Base-by-base conservation (phyloP, 1,140 invertebrate species). In the Drosophila kikkawai region DNA sequence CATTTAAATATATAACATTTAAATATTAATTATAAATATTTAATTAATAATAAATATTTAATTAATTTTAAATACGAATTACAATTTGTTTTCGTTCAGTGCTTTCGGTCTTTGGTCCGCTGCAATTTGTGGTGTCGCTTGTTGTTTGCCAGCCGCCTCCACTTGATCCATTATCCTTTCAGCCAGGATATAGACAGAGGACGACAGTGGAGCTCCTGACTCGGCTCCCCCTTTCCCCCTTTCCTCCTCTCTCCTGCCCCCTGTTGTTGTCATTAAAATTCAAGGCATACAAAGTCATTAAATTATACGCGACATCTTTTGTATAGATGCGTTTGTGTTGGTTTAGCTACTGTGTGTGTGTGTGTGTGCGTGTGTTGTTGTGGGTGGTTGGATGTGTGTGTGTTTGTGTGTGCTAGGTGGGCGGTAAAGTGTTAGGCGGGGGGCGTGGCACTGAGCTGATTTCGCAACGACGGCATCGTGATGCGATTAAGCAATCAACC, bases 241-340 rank as follows among this genome's bases (percentile, higher is more conserved):
- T 37, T 36, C 39, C 55, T 37, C 17, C 53, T 34, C 44, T 69
- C 60, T 59, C 68, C 67, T 22, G 22, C 53, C 36, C 22, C 5
- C 19, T 37, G 80, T 84, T 88, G 78, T 84, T 85, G 86, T 84
- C 85, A 90, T 90, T 90, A 90, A 90, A 90, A 90, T 90, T 91
- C 86, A 91, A 90, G 79, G 87, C 86, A 90, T 90, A 90, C 82
- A 90, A 90, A 90, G 86, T 90, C 86, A 90, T 90, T 90, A 90
- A 90, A 90, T 90, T 90, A 90, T 90, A 90, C 82, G 85, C 85
- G 85, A 90, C 85, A 90, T 88, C 84, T 88, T 88, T 88, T 88
- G 84, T 78, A 67, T 67, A 50, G 61, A 76, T 76, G 73, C 55
- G 60, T 66, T 75, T 32, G 71, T 34, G 60, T 44, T 60, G 47